A percentile compares a stretch with the other conserved stretches of the same genome.
Conservation (phyloP, 2,888 invertebrate genomes). For the Platypus cylindrus region DNA sequence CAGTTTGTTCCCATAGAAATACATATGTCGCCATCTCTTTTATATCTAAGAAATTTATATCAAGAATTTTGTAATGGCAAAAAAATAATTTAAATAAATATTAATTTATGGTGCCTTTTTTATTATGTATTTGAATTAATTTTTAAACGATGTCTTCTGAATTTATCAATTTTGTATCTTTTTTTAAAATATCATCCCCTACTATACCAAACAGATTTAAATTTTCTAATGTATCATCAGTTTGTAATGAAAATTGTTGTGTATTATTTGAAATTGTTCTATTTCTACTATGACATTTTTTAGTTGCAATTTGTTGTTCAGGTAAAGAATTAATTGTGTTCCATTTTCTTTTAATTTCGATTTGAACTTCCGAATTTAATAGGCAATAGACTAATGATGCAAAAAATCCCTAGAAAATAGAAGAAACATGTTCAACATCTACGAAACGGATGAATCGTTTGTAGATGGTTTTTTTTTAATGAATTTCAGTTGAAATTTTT, state of each 20-base stretch:
- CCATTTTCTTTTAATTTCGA: conserved; percentile 34
- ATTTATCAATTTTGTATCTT: conserved; percentile 1
- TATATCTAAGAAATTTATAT: no score
- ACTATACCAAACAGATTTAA: conserved; percentile 12
- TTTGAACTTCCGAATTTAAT: conserved; percentile 47
- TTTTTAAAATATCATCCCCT: conserved; percentile 10
- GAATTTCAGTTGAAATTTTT: background rate
- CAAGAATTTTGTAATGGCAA: no score
- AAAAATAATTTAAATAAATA: no score
- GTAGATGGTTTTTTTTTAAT: conserved; percentile 1
- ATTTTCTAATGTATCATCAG: conserved; percentile 13
- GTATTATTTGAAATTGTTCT: conserved; percentile 15
- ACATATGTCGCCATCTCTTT: no score
- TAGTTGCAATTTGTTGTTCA: conserved; percentile 7
- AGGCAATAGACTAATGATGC: conserved; percentile 52
- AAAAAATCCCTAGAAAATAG: conserved; percentile 48
- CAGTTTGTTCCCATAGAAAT: no score
- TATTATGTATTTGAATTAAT: conserved; percentile 1
- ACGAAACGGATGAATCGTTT: conserved; percentile 2
- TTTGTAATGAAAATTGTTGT: conserved; percentile 14
- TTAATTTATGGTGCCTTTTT: no score
- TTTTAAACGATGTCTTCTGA: no score
- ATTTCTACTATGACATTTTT: conserved; percentile 11
- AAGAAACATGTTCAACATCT: conserved; percentile 7
- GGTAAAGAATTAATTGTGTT: background rate